Base-by-base conservation (phyloP, 92 coral and sea anemone genomes). In the Palythoa grandiflora region DNA sequence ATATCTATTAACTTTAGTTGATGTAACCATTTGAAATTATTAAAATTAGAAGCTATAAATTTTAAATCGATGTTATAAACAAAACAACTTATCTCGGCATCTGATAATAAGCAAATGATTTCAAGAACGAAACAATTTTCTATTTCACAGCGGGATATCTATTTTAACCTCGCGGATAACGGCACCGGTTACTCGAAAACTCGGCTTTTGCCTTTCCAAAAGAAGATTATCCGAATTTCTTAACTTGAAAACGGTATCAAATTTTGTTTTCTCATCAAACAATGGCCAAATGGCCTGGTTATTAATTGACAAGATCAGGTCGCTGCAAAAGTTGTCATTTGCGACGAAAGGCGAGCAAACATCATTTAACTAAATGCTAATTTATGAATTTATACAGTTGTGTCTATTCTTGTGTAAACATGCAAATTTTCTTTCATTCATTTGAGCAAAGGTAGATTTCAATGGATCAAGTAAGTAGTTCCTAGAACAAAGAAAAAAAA, bases 351-450 rank as follows among this genome's bases (percentile, higher is more conserved):
- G 57, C 80, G 85, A 73, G 60, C 87, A 84, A 90, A 84, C 81
- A 91, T 72, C 47, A 55, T 86, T 66, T 85, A 89, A 89, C 76
- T 88, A 91, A 12, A 90, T 84, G 80, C 71, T 87, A 92, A 92
- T 92, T 83, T 92, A 92, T 92, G 77, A 92, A 92, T 92, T 83
- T 92, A 92, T 92, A 71, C 95, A 81, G 93, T 92, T 92, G 75
- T 83, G 93, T 90, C 93, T 87, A 51, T 35, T 83, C 88, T 55
- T 65, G 57, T 40, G 89, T 92, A 92, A 90, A 92, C 90, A 92
- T 92, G 95, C 90, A 92, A 92, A 92, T 92, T 87, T 40, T 48
- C 71, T 80, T 77, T 77, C 93, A 89, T 92, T 84, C 89, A 90
- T 90, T 91, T 87, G 86, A 79, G 85, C 83, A 85, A 59, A 83